Evolutionary conservation across 2,888 invertebrate genomes (phyloP).

Genomic region (Polydrusus tereticollis): DNA sequence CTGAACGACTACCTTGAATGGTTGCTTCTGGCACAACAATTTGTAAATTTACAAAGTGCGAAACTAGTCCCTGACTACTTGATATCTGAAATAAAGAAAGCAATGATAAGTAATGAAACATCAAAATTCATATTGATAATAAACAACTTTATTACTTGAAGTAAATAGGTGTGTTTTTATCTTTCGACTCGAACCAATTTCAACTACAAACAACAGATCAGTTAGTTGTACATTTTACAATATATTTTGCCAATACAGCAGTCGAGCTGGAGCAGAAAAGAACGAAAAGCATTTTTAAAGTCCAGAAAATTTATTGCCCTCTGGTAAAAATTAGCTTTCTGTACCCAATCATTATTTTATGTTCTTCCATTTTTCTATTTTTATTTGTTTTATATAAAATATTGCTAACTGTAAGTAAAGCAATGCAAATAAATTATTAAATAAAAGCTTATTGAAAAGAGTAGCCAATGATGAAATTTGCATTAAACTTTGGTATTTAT

Average conservation of each 20-base stretch:
- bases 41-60: conserved; percentile 89
- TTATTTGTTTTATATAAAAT: neutral
- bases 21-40: conserved; percentile 92
- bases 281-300: neutral
- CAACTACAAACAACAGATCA: too few relatives aligned
- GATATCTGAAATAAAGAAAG: conserved; percentile 77
- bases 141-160: too few relatives aligned
- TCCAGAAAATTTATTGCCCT: neutral
- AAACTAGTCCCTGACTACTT: conserved; percentile 84
- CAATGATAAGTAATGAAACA: neutral
- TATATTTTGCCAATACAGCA: neutral
- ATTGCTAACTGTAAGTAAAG: neutral
- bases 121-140: too few relatives aligned
- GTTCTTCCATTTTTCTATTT: neutral
- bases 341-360: neutral
- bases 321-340: neutral
- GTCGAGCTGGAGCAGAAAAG: neutral
- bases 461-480: too few relatives aligned
- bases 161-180: too few relatives aligned
- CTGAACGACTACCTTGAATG: conserved; percentile 81
- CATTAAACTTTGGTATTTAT: too few relatives aligned
- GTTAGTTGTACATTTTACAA: too few relatives aligned
- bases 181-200: too few relatives aligned
- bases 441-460: too few relatives aligned
- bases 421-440: neutral